Percentiles rank a stretch among this genome's conserved stretches.
Evolutionary conservation across 2,797 vertebrate species (phyloP).

Genomic region (Gallinago solitaria): DNA sequence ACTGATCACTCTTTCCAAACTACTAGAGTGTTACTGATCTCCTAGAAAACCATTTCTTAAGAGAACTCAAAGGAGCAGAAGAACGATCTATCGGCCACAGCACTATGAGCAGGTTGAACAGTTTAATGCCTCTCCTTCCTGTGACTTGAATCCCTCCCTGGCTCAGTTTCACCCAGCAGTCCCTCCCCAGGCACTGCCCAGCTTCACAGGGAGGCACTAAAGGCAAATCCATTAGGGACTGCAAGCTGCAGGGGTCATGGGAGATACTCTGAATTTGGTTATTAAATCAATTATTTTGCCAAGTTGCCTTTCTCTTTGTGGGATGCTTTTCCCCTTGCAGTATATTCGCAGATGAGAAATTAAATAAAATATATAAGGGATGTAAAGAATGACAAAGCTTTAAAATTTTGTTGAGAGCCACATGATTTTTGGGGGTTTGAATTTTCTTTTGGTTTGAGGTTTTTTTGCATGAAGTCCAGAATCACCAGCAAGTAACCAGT

Average conservation of each 20-base stretch:
- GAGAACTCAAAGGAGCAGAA: background rate
- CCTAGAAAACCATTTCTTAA: background rate
- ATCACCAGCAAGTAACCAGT: background rate
- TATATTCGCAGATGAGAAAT: background rate
- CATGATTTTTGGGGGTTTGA: fast-evolving
- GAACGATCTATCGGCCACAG: fast-evolving
- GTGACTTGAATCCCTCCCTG: background rate
- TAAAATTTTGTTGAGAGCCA: background rate
- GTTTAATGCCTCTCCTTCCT: background rate
- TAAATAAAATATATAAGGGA: background rate
- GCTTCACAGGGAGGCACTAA: background rate
- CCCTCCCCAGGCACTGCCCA: background rate
- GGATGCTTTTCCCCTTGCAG: background rate
- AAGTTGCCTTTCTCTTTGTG: background rate
- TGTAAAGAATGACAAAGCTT: background rate
- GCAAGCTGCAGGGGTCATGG: background rate
- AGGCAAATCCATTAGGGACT: background rate
- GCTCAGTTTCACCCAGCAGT: background rate
- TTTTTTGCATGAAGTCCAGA: background rate
- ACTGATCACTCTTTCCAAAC: background rate
- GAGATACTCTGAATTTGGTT: background rate
- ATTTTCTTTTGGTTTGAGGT: fast-evolving
- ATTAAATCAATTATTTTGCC: background rate
- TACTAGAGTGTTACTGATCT: fast-evolving
- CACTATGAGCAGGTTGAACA: background rate